A percentile compares a stretch with the other conserved stretches of the same genome.
These are phyloP conservation scores for Anseranas semipalmata DNA, from an alignment of 2,113 vertebrate species.

Conservation along the genomic window DNA sequence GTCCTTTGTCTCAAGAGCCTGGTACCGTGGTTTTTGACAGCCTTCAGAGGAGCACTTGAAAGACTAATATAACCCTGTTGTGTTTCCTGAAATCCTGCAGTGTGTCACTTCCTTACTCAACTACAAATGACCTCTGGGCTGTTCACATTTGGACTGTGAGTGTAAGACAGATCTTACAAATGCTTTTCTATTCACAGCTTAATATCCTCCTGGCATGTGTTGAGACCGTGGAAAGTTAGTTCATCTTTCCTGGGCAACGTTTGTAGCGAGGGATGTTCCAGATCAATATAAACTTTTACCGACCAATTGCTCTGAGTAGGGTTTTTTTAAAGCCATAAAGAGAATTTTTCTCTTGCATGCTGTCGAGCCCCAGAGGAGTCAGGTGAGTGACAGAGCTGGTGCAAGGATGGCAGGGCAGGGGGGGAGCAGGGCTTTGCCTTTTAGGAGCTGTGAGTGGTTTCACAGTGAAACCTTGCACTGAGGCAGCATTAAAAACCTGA, in stretches of 20 bases:
- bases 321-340: not conserved
- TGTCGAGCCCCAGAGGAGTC: not conserved
- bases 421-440: not conserved
- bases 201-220: not conserved
- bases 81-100: not conserved
- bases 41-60: not conserved
- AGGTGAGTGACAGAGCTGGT: not conserved
- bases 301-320: not conserved
- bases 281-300: not conserved
- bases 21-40: not conserved
- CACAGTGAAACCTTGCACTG: not conserved
- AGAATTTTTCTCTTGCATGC: not conserved
- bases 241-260: not conserved
- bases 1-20: not conserved
- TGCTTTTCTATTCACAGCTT: not conserved
- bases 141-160: not conserved
- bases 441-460: not conserved
- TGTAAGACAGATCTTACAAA: not conserved
- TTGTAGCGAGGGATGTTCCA: not conserved
- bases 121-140: not conserved
- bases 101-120: not conserved
- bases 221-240: not conserved
- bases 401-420: not conserved
- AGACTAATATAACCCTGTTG: not conserved
- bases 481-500: accelerated